Base-by-base conservation (phyloP, 2,113 vertebrate species). In the Phylloscopus trochiloides region DNA sequence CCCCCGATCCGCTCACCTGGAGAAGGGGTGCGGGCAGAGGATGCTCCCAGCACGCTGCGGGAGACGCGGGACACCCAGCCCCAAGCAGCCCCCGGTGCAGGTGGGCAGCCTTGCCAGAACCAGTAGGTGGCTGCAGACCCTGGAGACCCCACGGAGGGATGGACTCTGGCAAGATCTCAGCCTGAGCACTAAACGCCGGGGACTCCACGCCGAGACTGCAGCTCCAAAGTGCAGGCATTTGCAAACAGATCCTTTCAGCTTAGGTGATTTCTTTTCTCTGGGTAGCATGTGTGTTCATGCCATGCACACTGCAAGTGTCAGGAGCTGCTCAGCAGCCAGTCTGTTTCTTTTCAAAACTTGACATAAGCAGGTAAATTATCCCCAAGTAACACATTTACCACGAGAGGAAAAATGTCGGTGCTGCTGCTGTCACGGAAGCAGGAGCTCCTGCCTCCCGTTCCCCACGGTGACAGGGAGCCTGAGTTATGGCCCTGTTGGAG, bases 321-420 rank as follows among this genome's bases (percentile, higher is more conserved):
- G 51, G 47, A 80, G 67, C 86, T 74, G 21, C 78, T 62, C 62
- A 74, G 79, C 76, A 66, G 76, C 79, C 52, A 17, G 76, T 38
- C 68, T 81, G 51, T 78, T 93, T 88, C 84, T 94, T 94, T 92
- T 66, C 58, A 76, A 89, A 91, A 88, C 80, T 65, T 65, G 83
- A 84, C 88, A 81, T 17, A 82, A 95, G 85, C 93, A 90, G 86
- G 86, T 86, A 92, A 95, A 96, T 92, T 74, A 86, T 92, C 93
- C 80, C 71, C 90, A 67, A 63, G 80, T 91, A 91, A 95, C 20
- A 14, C 72, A 85, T 93, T 93, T 86, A 72, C 80, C 63, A 57
- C 0, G 1, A 70, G 83, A 93, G 61, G 71, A 85, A 75, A 92
- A 76, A 75, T 34, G 12, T 65, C 1, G 1, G 51, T 5, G 3